These are phyloP conservation scores for Willowsia nigromaculata DNA, from an alignment of 2,888 invertebrate genomes.

Conservation along the genomic window DNA sequence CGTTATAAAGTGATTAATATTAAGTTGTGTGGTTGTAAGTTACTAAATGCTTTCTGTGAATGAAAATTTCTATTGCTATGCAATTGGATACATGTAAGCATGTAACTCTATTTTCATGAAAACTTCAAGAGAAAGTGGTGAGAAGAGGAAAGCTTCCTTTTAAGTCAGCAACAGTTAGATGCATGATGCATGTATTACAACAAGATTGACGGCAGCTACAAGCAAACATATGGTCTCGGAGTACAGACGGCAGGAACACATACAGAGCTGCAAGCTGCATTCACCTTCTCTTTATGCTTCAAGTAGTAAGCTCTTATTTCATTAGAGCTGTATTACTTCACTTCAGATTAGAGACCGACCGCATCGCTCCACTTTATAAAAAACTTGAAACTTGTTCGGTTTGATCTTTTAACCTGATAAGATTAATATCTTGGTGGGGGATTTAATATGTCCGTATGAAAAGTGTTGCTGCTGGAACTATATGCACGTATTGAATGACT, in stretches of 20 bases:
- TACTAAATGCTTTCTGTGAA: slow-evolving; percentile 25
- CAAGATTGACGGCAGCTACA: slow-evolving; percentile 30
- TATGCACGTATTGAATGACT: background rate
- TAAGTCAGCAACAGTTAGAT: slow-evolving; percentile 59
- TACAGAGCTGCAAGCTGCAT: background rate
- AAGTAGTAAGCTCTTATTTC: slow-evolving; percentile 49
- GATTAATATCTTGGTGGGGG: slow-evolving; percentile 39
- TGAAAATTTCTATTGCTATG: slow-evolving; percentile 14
- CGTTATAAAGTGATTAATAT: background rate
- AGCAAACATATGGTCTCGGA: background rate
- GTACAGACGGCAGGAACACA: no score
- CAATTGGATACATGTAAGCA: slow-evolving; percentile 10
- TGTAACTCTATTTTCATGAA: slow-evolving; percentile 47
- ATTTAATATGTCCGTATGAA: background rate
- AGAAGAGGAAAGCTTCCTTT: slow-evolving; percentile 11
- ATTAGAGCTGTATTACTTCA: slow-evolving; percentile 40
- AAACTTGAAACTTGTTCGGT: slow-evolving; percentile 62
- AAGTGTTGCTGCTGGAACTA: background rate
- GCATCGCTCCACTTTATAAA: slow-evolving; percentile 36
- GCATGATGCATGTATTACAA: slow-evolving; percentile 1
- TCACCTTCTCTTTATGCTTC: slow-evolving; percentile 8
- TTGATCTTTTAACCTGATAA: slow-evolving; percentile 67
- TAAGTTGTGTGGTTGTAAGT: background rate
- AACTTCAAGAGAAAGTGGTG: background rate
- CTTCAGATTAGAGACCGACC: slow-evolving; percentile 42